Evolutionary conservation across 2,113 vertebrate genomes (phyloP).

Genomic region (Aviceda subcristata): DNA sequence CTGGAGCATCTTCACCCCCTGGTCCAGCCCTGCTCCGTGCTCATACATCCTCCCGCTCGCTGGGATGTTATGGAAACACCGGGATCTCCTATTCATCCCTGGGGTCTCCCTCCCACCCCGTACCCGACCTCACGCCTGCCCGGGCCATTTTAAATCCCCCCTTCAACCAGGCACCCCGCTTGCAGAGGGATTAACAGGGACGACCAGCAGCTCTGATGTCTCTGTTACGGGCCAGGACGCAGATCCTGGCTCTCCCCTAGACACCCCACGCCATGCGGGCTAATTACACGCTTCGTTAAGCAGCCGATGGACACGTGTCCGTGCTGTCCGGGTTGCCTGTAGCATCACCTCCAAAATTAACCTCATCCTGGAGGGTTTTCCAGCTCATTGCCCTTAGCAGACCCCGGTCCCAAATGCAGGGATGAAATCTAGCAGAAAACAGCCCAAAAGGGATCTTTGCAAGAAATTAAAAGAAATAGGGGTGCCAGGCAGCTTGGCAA

Average conservation of each 20-base stretch:
- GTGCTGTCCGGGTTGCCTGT: not conserved
- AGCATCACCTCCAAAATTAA: not conserved
- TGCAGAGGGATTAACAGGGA: not conserved
- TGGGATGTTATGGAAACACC: accelerated
- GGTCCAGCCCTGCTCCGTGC: not conserved
- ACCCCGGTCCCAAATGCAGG: accelerated
- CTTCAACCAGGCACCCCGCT: not conserved
- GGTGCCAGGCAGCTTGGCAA: not conserved
- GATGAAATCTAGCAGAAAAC: not conserved
- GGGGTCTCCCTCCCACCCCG: accelerated
- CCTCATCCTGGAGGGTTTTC: not conserved
- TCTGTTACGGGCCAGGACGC: not conserved
- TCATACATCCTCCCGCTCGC: accelerated
- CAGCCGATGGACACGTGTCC: not conserved
- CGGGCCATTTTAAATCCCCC: not conserved
- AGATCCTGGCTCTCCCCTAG: not conserved
- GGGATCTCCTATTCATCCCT: not conserved
- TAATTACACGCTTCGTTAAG: not conserved
- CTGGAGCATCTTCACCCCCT: not conserved
- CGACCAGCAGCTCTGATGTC: not conserved
- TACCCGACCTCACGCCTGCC: not conserved
- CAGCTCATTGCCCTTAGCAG: not conserved
- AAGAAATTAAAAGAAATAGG: not conserved
- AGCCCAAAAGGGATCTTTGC: not conserved
- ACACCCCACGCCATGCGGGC: accelerated